Base-by-base conservation (phyloP, 2,113 vertebrate genomes). In the Galemys pyrenaicus region DNA sequence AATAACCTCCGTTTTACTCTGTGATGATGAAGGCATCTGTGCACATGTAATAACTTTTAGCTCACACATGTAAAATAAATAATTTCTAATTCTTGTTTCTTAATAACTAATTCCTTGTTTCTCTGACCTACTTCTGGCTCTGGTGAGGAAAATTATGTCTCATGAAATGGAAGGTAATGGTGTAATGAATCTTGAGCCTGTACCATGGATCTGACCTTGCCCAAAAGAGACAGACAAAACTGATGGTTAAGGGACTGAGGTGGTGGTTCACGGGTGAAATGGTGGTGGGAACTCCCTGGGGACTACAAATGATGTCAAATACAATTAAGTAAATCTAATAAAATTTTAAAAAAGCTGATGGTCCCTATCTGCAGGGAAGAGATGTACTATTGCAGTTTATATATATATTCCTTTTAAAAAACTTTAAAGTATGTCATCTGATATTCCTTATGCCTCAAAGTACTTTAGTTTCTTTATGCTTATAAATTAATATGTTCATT, bases 51-150 rank as follows among this genome's bases (percentile, higher is more conserved):
- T 79, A 67, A 41, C 30, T 75, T 92, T 89, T 65, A 75, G 75
- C n/a, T 79, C 62, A 32, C 24, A 54, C 62, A 92, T 70, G 92
- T 68, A 74, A 92, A 94, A 91, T 26, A 64, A 89, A 89, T 94
- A 41, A 51, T 64, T 93, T 92, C 32, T 91, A 93, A 91, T 67
- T 67, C 85, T 89, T 92, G 28, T 35, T 94, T 44, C 17, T 46
- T 87, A 78, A 35, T 82, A 79, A 77, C 20, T 37, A 83, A 62
- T 35, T 91, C 28, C 20, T 89, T 28, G 12, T 89, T 94, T 94
- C 56, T 93, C 71, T 89, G 44, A 84, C 37, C 44, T 92, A 64
- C 62, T 88, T 88, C 67, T 77, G 68, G 65, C 44, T 87, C 56
- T 39, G 37, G 9, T 83, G 78, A 90, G 85, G 39, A 92, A 83